Evolutionary conservation across 2,797 vertebrate species (phyloP), one percentile per base, ranked within the genome.

Genomic region (Anguilla anguilla): DNA sequence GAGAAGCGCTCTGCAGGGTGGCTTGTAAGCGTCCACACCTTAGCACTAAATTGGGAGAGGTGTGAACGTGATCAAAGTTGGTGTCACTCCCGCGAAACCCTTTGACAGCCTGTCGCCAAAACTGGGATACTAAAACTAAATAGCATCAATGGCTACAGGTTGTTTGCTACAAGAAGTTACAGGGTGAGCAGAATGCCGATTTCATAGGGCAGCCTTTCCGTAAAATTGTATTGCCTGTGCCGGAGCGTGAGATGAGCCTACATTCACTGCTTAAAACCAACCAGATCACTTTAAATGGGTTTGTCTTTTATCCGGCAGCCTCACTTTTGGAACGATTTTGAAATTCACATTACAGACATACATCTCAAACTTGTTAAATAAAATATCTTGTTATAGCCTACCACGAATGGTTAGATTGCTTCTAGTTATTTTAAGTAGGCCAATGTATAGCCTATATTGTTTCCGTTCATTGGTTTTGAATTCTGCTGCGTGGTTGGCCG

Each of bases 31-130:
- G 46, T 92, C 95, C 92, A 57, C 95, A 95, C 94, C 89, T 93
- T 83, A 22, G n/a, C 9, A 86, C 87, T 28, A 89, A 87, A 86
- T 88, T 89, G 89, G 85, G 79, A 55, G 88, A 95, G 92, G 95
- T 95, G 95, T 92, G 92, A 95, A 93, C 22, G 79, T 89, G 94
- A 96, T 96, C 93, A 95, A 94, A 94, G 93, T 88, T 55, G 25
- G 61, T 61, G 57, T 22, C 10, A 67, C 64, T 64, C 28, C 61
- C 31, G 19, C 64, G 90, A 3, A 84, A 74, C 90, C 88, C 88
- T 90, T 89, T 93, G 92, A 93, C 92, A 91, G 92, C 81, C 9
- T 86, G 90, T 92, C 87, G 91, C 94, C 91, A 92, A 95, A 92
- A 89, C 87, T 64, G 13, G 19, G 85, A 74, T 72, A 84, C 28